Base-by-base conservation (phyloP, 1,140 invertebrate species). In the Psix sp. region DNA sequence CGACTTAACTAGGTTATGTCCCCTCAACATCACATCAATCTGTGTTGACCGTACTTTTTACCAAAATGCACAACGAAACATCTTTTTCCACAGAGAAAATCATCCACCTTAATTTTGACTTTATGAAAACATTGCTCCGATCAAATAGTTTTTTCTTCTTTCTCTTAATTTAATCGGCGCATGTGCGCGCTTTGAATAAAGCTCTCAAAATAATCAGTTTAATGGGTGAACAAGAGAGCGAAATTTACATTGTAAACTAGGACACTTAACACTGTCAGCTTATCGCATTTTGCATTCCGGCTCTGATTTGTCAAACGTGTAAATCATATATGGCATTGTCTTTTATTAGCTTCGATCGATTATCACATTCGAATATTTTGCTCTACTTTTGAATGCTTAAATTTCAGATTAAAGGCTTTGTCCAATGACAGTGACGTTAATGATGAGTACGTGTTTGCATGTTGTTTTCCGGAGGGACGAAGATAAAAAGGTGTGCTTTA, bases 211-310 rank as follows among this genome's bases (percentile, higher is more conserved):
- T 29, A 29, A 29, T 2, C 26, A 29, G 26, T n/a, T 10, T n/a
- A 7, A 29, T 10, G 26, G n/a, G 1, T n/a, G 26, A 10, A 29
- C 26, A 7, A 10, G 26, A 29, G n/a, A 29, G 39, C 16, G 33
- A 52, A 63, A 63, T 63, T 63, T 63, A 63, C 59, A 63, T 63
- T 63, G 59, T 63, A 52, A 63, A 63, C 26, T 45, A 52, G 59
- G 26, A 42, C 46, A 42, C 26, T 51, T 49, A 18, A 39, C 43
- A 59, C 38, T 51, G 26, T 20, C 5, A 21, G 33, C 31, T 16
- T 35, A 10, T 17, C 43, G 35, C 18, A 14, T 40, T 49, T 38
- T 31, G 17, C 29, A 20, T 45, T 57, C 46, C 16, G 11, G 13
- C 52, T 35, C n/a, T 20, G 35, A 59, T 59, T 59, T 48, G 36